phyloP scores from a whole-genome alignment of 2,888 invertebrate genomes.

The Himalopsyche kuldschensis region DNA sequence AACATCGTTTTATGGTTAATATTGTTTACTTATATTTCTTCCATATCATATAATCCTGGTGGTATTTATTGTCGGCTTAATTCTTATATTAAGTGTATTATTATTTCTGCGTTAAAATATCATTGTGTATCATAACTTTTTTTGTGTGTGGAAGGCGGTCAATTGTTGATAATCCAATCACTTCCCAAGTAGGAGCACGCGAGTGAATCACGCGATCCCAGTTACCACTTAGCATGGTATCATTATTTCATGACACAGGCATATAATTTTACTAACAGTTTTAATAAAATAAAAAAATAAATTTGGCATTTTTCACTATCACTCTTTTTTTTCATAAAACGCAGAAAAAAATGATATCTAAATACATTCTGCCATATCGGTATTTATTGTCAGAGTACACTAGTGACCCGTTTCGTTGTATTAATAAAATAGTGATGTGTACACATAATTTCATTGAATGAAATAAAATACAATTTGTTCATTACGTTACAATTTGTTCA shows the following conservation, averaged over 20 bases:
- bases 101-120: constrained; percentile 18
- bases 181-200: constrained; percentile 23
- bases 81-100: background rate
- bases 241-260: background rate
- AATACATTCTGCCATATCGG: too few species aligned
- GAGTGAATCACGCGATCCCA: constrained; percentile 21
- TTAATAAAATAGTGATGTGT: too few species aligned
- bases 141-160: constrained; percentile 26
- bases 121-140: constrained; percentile 23
- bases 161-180: constrained; percentile 36
- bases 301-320: too few species aligned
- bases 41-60: background rate
- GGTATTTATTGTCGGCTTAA: background rate
- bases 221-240: constrained; percentile 3
- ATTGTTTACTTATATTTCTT: background rate
- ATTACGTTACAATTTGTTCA: too few species aligned
- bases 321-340: too few species aligned
- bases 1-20: too few species aligned
- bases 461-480: too few species aligned
- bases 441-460: too few species aligned
- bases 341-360: too few species aligned
- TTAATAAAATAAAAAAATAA: too few species aligned
- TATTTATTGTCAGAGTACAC: too few species aligned
- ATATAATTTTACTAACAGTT: background rate
- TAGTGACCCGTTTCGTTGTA: too few species aligned